Evolutionary conservation across 1,140 invertebrate genomes (phyloP), one percentile per base, ranked within the genome.

Genomic region (Drosophila leontia): DNA sequence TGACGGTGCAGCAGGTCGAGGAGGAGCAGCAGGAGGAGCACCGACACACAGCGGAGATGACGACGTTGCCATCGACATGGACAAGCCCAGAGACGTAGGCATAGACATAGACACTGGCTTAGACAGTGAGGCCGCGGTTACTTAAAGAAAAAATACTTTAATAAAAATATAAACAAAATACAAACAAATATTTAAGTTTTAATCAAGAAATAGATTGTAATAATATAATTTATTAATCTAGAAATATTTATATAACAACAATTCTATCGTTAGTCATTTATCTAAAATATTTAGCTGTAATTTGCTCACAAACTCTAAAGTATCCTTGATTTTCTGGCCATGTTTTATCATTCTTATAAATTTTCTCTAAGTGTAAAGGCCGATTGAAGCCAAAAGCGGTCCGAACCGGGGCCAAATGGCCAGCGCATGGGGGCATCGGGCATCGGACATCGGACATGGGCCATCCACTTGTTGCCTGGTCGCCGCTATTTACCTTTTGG

Each of bases 401-500:
- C 29, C 34, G 17, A 61, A 17, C 62, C 48, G 62, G 19, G 67
- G 67, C 69, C 69, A 72, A 68, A 42, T 72, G 68, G 67, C 37
- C 67, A 72, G 69, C 29, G 44, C 42, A 72, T 71, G 69, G 69
- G 64, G 64, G 64, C 60, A 67, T 67, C 41, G 63, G 64, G 51
- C 63, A 71, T 57, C 6, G 67, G 61, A 23, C 44, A 82, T 79
- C 59, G 82, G 76, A 60, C 77, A 86, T 78, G 74, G 69, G 68
- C 62, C 59, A 84, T 78, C 80, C 84, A 87, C 84, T 87, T 87
- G 85, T 88, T 87, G 80, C 84, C 70, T 84, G 82, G 77, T 88
- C 83, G 83, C 84, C 70, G 77, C 64, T 87, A 80, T 90, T 87
- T 87, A 88, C 77, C 85, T 90, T 90, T 90, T 85, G 81, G 78